phyloP scores from a whole-genome alignment of 2,797 vertebrate species.

The Heteromormyrus szaboi region DNA sequence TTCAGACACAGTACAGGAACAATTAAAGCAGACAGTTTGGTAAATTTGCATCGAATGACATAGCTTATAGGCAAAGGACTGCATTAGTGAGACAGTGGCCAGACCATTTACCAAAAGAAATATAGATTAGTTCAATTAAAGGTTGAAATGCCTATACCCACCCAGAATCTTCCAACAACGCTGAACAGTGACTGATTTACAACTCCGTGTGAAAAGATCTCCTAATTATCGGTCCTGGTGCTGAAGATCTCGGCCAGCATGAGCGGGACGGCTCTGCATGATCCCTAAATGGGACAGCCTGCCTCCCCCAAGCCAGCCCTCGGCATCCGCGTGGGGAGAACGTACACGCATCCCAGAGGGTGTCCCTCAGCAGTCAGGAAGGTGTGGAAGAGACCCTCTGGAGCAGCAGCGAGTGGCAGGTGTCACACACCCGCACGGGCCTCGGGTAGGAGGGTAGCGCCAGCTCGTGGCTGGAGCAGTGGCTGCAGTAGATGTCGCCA shows the following conservation, averaged over 20 bases:
- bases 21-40: neutral
- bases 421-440: slow-evolving; percentile 87
- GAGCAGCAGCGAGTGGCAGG: slow-evolving; percentile 83
- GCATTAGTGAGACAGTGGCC: neutral
- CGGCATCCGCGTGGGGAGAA: neutral
- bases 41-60: neutral
- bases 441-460: slow-evolving; percentile 90
- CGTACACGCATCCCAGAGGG: neutral
- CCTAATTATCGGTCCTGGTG: neutral
- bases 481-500: slow-evolving; percentile 94
- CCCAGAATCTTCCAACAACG: neutral
- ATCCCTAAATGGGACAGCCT: neutral
- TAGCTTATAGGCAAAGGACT: neutral
- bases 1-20: neutral
- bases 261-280: neutral
- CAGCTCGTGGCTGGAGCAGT: slow-evolving; percentile 85
- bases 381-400: slow-evolving; percentile 76
- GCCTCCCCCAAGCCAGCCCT: neutral
- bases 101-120: neutral
- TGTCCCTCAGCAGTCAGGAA: slow-evolving; percentile 58
- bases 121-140: neutral
- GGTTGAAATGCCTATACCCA: neutral
- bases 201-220: neutral
- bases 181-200: neutral
- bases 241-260: neutral